Conservation (phyloP, 2,113 vertebrate species). For the Raja brachyura region DNA sequence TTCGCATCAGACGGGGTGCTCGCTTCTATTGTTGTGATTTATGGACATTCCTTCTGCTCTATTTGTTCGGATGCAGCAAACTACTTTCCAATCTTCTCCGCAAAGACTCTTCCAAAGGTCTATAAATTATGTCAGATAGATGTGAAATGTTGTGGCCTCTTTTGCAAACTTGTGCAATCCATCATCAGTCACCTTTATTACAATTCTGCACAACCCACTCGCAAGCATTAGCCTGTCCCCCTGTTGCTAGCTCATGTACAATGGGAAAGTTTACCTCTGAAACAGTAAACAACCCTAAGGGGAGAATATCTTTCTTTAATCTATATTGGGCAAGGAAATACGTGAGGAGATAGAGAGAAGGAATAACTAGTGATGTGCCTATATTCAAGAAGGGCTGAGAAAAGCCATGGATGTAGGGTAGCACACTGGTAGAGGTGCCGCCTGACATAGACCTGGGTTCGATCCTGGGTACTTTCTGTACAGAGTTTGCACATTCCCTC, state of each 20-base stretch:
- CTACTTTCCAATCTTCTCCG: neutral
- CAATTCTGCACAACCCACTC: neutral
- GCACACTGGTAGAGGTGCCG: too few relatives aligned
- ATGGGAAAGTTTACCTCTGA: neutral
- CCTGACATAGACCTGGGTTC: too few relatives aligned
- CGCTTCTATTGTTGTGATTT: too few relatives aligned
- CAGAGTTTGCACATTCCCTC: too few relatives aligned
- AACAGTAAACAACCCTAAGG: neutral
- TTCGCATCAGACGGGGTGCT: too few relatives aligned
- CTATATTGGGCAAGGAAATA: neutral
- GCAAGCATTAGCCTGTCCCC: neutral
- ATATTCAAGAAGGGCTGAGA: too few relatives aligned
- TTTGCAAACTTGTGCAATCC: neutral
- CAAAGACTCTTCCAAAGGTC: neutral
- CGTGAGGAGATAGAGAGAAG: neutral
- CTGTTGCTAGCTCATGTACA: neutral
- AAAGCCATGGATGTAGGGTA: too few relatives aligned
- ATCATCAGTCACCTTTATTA: neutral
- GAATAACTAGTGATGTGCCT: neutral
- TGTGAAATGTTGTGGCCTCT: neutral
- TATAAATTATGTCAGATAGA: neutral
- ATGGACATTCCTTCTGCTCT: neutral
- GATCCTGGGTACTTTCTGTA: too few relatives aligned
- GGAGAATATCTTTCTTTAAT: neutral
- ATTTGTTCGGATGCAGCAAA: neutral